Percentiles rank a stretch among this genome's conserved stretches.
Evolutionary conservation across 2,113 vertebrate genomes (phyloP).

Genomic region (Actinemys pallida): DNA sequence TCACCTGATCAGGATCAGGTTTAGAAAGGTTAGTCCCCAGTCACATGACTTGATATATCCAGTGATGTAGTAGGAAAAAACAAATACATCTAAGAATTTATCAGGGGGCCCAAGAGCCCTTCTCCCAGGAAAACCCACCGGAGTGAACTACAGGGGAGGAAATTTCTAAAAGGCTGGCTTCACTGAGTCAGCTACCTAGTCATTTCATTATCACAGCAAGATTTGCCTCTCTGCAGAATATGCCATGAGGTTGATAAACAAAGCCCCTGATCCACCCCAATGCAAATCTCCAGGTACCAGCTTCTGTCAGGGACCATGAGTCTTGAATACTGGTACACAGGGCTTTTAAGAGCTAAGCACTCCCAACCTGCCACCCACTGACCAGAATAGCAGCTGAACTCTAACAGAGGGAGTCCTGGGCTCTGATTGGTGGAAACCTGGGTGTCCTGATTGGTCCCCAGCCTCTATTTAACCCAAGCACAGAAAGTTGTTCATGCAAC

Average conservation of each 20-base stretch:
- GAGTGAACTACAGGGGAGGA: neutral
- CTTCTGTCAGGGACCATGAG: no score
- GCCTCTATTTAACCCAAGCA: no score
- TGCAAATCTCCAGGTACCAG: neutral
- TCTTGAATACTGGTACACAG: no score
- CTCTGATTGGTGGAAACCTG: no score
- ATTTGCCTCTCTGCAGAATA: neutral
- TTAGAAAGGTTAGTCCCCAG: neutral
- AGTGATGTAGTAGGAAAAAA: accelerated
- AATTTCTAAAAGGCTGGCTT: neutral
- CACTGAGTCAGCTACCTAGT: neutral
- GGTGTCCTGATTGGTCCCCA: no score
- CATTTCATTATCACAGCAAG: neutral
- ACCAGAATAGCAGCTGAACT: no score
- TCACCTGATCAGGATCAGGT: neutral
- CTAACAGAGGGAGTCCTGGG: no score
- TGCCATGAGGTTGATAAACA: neutral
- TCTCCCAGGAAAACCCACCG: neutral
- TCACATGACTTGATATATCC: neutral
- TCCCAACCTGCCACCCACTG: no score
- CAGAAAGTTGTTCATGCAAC: no score
- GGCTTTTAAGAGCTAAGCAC: no score
- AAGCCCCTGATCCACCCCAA: neutral
- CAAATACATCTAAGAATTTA: neutral
- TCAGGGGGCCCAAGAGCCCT: neutral